Percentiles rank a stretch among this genome's conserved stretches.
phyloP scores from a whole-genome alignment of 2,113 vertebrate species.

The Sphaerodactylus townsendi region DNA sequence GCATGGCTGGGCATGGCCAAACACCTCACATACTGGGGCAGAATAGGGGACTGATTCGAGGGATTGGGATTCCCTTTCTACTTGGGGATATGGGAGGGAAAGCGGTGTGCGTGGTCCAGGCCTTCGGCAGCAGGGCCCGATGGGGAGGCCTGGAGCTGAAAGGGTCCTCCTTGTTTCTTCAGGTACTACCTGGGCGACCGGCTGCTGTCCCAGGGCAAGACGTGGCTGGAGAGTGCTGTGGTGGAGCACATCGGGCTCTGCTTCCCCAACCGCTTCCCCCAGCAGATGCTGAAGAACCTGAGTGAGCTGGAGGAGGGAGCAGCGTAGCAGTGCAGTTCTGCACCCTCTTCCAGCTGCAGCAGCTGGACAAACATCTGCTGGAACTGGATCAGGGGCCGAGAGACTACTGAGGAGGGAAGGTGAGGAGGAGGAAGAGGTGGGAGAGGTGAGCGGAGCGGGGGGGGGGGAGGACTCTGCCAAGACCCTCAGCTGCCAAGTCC shows the following conservation, averaged over 20 bases:
- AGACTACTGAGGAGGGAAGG: too few species aligned
- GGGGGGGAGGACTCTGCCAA: neutral
- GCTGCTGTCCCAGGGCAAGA: constrained; percentile 80
- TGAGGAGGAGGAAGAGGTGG: constrained; percentile 31
- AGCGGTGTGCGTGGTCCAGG: too few species aligned
- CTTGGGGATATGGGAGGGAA: fast-evolving
- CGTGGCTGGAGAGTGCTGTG: constrained; percentile 88
- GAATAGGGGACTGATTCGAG: too few species aligned
- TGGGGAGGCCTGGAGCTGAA: too few species aligned
- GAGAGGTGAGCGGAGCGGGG: constrained; percentile 16
- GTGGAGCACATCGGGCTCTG: constrained; percentile 90
- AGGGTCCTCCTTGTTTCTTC: neutral
- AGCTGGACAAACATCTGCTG: constrained; percentile 82
- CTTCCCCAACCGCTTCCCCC: constrained; percentile 93
- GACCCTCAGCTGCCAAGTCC: neutral
- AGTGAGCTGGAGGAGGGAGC: constrained; percentile 82
- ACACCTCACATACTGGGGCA: neutral
- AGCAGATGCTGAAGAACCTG: constrained; percentile 90
- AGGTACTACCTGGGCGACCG: constrained; percentile 95
- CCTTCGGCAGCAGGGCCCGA: too few species aligned
- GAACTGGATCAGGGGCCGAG: constrained; percentile 30
- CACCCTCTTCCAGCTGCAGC: constrained; percentile 88
- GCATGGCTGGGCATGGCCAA: fast-evolving
- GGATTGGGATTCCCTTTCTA: neutral
- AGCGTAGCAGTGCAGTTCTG: constrained; percentile 85